Conservation (phyloP, 2,888 invertebrate genomes). For the Anthophora plumipes region DNA sequence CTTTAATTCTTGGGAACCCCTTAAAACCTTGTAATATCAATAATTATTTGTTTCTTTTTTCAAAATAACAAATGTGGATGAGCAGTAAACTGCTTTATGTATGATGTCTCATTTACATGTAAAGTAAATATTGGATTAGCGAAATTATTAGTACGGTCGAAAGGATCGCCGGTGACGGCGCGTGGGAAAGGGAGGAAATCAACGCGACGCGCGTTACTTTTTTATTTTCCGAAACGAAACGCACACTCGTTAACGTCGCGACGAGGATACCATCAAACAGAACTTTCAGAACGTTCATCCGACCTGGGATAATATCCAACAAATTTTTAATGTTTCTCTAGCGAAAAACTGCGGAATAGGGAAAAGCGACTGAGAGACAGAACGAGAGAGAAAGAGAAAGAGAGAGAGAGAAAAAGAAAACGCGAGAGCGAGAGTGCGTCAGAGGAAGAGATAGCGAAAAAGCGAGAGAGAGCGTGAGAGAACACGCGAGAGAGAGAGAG, state of each 20-base stretch:
- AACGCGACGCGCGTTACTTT: neutral
- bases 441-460: too few species aligned
- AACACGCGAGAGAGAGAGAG: neutral
- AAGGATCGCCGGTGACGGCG: neutral
- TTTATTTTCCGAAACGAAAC: conserved; percentile 5
- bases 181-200: neutral
- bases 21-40: neutral
- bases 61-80: neutral
- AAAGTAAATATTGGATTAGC: neutral
- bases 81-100: too few species aligned
- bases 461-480: too few species aligned
- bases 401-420: too few species aligned
- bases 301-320: conserved; percentile 9
- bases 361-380: neutral
- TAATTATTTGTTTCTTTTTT: neutral
- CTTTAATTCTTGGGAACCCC: neutral
- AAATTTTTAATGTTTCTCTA: conserved; percentile 21
- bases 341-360: neutral
- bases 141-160: neutral
- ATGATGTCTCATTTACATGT: neutral
- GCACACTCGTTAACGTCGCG: conserved; percentile 22
- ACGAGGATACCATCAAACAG: conserved; percentile 12
- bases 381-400: neutral
- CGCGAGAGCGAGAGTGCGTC: too few species aligned
- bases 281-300: conserved; percentile 12